These are phyloP conservation scores for Lamellibrachia satsuma DNA, from an alignment of 2,888 invertebrate species.

Conservation along the genomic window DNA sequence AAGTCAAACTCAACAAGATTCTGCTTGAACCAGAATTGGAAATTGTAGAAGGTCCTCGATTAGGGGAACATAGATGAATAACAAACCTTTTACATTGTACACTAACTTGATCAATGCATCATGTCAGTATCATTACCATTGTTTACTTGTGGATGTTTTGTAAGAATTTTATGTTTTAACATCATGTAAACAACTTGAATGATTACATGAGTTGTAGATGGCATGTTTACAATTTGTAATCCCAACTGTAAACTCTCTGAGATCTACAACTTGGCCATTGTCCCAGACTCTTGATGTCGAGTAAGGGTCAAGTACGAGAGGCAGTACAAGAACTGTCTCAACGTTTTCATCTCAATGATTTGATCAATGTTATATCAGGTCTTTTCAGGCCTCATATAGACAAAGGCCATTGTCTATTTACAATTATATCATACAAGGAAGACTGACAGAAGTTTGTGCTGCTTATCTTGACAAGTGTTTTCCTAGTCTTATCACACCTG, in stretches of 20 bases:
- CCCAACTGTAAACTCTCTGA: neutral
- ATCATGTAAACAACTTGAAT: neutral
- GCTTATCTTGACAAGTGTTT: neutral
- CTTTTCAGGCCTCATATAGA: neutral
- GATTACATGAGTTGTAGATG: neutral
- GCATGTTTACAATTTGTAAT: neutral
- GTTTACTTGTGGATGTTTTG: neutral
- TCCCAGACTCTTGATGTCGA: neutral
- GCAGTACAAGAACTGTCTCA: neutral
- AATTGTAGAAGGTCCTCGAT: too few relatives aligned
- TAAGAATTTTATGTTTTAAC: neutral
- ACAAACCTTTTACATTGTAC: too few relatives aligned
- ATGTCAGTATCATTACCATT: neutral
- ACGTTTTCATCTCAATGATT: neutral
- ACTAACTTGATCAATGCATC: too few relatives aligned
- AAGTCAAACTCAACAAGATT: too few relatives aligned
- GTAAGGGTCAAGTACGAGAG: neutral
- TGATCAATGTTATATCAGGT: slow-evolving; percentile 6
- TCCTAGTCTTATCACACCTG: neutral
- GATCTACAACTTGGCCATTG: too few relatives aligned
- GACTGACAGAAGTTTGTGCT: neutral
- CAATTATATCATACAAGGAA: neutral
- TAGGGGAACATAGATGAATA: too few relatives aligned
- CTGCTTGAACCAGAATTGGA: neutral
- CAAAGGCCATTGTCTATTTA: neutral